Evolutionary conservation across 2,797 vertebrate genomes (phyloP), one percentile per base, ranked within the genome.

Genomic region (Syndactyla subalaris): DNA sequence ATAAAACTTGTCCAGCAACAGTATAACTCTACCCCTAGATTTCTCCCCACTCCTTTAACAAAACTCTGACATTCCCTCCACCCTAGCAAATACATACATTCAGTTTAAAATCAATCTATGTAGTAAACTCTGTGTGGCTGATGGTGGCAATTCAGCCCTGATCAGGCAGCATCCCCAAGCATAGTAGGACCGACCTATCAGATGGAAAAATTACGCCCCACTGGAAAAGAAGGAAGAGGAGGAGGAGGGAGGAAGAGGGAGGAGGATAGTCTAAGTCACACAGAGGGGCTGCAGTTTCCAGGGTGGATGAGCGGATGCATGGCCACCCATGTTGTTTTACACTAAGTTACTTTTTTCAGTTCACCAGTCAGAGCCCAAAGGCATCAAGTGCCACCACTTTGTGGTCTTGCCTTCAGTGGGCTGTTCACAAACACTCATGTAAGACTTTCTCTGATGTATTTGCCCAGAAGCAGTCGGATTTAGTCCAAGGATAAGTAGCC

Each of bases 211-310:
- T 38, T 71, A 34, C 7, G 7, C 7, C n/a, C 26, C 2, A 0
- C 41, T 59, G 11, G 66, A 76, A 89, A 29, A 43, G 24, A 29
- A 59, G 21, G 36, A 85, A 88, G 41, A 80, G 24, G 20, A n/a
- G n/a, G n/a, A n/a, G n/a, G n/a, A n/a, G n/a, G n/a, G n/a, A 59
- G 21, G 36, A 85, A 88, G 41, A 80, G 24, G 20, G 13, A 83
- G 7, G 12, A 23, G 14, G 2, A 20, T 4, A 39, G 41, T 30
- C 21, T 3, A 12, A 61, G 36, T 62, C 14, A 45, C 1, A 3
- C 0, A 4, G 23, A 66, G 7, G 17, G 26, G 1, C 10, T 91
- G 6, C 3, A 1, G 7, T 8, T 27, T 79, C 19, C 2, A 3
- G 26, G 32, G 9, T 36, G 12, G 20, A 34, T 49, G n/a, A 63